Percentiles rank a stretch among this genome's conserved stretches.
phyloP scores from a whole-genome alignment of 2,797 vertebrate species.

The Pseudomugil gertrudae region DNA sequence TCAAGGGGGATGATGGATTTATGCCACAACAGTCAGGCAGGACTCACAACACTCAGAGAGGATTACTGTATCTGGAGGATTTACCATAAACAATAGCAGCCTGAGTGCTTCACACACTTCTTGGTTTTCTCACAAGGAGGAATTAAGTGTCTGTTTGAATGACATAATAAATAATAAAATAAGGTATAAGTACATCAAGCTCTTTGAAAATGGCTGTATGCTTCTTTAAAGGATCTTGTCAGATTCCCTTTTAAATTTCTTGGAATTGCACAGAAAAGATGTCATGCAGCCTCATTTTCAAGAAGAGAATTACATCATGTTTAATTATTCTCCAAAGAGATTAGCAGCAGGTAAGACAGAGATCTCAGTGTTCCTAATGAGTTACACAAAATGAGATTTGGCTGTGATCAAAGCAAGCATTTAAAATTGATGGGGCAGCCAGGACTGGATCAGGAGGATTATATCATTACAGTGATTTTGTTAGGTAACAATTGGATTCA shows the following conservation, averaged over 20 bases:
- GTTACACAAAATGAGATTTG: slow-evolving; percentile 73
- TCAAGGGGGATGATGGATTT: slow-evolving; percentile 32
- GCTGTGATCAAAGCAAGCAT: slow-evolving; percentile 50
- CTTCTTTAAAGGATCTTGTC: slow-evolving; percentile 22
- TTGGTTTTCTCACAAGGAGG: slow-evolving; percentile 34
- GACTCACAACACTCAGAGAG: slow-evolving; percentile 28
- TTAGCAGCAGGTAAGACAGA: slow-evolving; percentile 69
- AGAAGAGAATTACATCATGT: slow-evolving; percentile 57
- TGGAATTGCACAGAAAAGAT: slow-evolving; percentile 26
- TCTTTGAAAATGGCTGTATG: slow-evolving; percentile 17
- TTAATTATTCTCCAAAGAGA: slow-evolving; percentile 58
- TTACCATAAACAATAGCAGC: slow-evolving; percentile 53
- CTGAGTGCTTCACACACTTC: slow-evolving; percentile 41
- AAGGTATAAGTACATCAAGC: slow-evolving; percentile 20
- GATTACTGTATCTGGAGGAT: slow-evolving; percentile 52
- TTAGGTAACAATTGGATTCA: slow-evolving; percentile 68
- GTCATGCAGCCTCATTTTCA: slow-evolving; percentile 23
- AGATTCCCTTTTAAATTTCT: slow-evolving; percentile 4
- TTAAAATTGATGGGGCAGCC: slow-evolving; percentile 58
- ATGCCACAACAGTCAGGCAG: slow-evolving; percentile 26
- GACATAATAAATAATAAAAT: slow-evolving; percentile 23
- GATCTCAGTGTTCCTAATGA: slow-evolving; percentile 61
- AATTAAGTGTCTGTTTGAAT: slow-evolving; percentile 24
- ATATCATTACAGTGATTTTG: slow-evolving; percentile 61
- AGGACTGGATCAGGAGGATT: slow-evolving; percentile 56